phyloP scores from a whole-genome alignment of 2,888 invertebrate genomes.

The Patella ulyssiponensis region DNA sequence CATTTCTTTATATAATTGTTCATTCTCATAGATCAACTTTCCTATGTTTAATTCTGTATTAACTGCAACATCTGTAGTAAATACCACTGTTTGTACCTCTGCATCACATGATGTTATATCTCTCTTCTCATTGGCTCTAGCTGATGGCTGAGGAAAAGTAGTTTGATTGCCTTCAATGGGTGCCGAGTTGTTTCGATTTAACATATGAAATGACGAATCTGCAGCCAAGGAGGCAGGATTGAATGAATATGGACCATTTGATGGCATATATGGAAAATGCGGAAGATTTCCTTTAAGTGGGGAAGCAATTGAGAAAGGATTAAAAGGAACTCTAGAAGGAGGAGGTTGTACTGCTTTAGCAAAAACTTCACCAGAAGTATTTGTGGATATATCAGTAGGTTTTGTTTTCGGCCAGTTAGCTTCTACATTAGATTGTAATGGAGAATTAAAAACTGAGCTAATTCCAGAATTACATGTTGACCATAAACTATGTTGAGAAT shows the following conservation, averaged over 20 bases:
- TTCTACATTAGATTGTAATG: not conserved
- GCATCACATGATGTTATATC: not conserved
- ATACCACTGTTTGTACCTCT: not conserved
- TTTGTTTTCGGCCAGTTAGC: not conserved
- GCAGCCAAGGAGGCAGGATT: not conserved
- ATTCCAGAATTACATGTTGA: not conserved
- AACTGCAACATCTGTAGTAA: not conserved
- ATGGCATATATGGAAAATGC: not conserved
- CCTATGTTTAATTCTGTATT: slow-evolving; percentile 19
- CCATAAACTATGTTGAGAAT: slow-evolving; percentile 3
- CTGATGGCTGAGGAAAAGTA: too few species aligned
- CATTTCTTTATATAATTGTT: too few species aligned
- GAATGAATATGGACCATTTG: not conserved
- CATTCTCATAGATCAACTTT: not conserved
- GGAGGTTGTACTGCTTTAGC: too few species aligned
- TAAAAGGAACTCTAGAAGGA: too few species aligned
- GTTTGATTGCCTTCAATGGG: too few species aligned
- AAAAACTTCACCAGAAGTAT: too few species aligned
- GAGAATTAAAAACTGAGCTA: not conserved
- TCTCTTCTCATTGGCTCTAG: not conserved
- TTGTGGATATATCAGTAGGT: not conserved
- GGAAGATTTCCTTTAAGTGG: not conserved
- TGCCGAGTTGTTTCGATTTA: too few species aligned
- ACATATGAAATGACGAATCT: too few species aligned
- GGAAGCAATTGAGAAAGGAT: not conserved